phyloP scores from a whole-genome alignment of 2,888 invertebrate species.

The Phengaris arion region DNA sequence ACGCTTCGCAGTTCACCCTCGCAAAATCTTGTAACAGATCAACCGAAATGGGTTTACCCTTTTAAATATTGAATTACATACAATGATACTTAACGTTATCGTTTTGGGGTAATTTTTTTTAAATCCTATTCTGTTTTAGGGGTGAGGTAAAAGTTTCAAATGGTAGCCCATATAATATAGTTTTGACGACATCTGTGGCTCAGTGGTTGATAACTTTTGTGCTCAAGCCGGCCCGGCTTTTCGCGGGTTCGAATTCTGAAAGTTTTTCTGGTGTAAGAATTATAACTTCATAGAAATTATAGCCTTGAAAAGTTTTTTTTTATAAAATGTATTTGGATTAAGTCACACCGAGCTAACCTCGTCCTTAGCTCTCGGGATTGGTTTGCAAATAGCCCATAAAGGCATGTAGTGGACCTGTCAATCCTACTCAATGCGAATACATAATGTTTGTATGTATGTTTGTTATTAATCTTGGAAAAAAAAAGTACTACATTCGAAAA shows the following conservation, averaged over 20 bases:
- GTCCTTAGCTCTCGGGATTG: not conserved
- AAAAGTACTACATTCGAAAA: no score
- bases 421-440: not conserved
- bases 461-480: not conserved
- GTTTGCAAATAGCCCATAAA: not conserved
- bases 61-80: slow-evolving; percentile 3
- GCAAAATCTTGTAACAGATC: not conserved
- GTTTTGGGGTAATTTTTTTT: not conserved
- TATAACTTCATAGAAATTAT: no score
- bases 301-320: no score
- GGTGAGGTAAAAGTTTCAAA: no score
- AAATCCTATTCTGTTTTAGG: no score
- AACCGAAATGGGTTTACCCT: slow-evolving; percentile 8
- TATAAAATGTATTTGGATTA: not conserved
- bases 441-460: not conserved
- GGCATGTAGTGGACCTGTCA: not conserved
- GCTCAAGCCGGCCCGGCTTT: no score
- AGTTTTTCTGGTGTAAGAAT: no score
- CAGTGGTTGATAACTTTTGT: no score
- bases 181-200: no score
- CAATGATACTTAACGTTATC: not conserved
- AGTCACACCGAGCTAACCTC: not conserved
- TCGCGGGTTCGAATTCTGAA: no score
- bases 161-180: no score
- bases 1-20: not conserved